Evolutionary conservation across 2,888 invertebrate species (phyloP), one percentile per base, ranked within the genome.

Genomic region (Cantharis lateralis): DNA sequence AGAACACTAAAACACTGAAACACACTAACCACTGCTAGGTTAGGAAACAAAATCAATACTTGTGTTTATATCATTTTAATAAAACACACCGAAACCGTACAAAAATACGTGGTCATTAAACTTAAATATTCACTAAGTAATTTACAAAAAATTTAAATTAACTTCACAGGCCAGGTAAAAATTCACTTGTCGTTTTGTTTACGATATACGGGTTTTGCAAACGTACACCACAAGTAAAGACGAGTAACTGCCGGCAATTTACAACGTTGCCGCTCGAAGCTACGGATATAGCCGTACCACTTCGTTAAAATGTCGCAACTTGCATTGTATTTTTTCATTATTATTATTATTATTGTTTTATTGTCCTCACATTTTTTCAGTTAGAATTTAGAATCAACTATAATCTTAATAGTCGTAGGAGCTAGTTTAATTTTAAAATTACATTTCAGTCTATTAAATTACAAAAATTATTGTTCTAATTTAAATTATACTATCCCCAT

Each of bases 191-290:
- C 73, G 73, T 73, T 82, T 83, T 83, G 81, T 84, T 82, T 84
- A 82, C 81, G 81, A 78, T 78, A 82, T 63, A 73, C 70, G 32
- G 66, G 16, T 72, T 69, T 32, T 70, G 15, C 61, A 62, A 71
- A 79, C 74, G 75, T 72, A 77, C 79, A 71, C 76, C 78, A 62
- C 81, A 80, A 71, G 77, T 76, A 80, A 79, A 81, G 79, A 79
- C 78, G 79, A 82, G 80, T 82, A 80, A 77, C 81, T 81, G 82
- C 81, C 82, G 80, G 80, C 75, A 74, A 80, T 82, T 81, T 84
- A 84, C 85, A 85, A 84, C 82, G 85, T 86, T 85, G 86, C 85
- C 85, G 84, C 82, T 84, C 63, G 64, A 70, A 77, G 75, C 78
- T 77, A 76, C 79, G 78, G 79, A 79, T 80, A 75, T 81, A 77